Evolutionary conservation across 2,797 vertebrate genomes (phyloP).

Genomic region (Mormyrus proboscirostris): DNA sequence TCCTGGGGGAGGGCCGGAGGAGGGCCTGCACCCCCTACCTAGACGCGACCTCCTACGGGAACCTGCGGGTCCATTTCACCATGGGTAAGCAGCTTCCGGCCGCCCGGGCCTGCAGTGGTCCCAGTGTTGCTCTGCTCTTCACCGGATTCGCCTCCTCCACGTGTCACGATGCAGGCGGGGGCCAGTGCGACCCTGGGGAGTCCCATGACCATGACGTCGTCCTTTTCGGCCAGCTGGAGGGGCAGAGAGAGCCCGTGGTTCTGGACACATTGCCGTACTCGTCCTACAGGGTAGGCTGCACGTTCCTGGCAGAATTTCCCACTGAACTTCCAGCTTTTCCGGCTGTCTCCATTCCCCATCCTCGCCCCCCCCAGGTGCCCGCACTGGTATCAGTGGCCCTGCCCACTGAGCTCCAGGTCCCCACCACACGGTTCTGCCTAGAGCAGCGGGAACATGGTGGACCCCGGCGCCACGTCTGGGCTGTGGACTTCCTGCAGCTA

Average conservation of each 20-base stretch:
- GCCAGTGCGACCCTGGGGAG: constrained; percentile 81
- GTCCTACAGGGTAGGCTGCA: constrained; percentile 78
- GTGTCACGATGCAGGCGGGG: constrained; percentile 66
- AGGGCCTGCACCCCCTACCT: constrained; percentile 87
- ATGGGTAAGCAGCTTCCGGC: constrained; percentile 64
- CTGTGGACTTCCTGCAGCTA: constrained; percentile 88
- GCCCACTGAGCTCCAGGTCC: constrained; percentile 81
- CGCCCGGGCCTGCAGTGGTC: not conserved
- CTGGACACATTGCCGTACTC: constrained; percentile 83
- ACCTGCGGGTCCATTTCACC: constrained; percentile 86
- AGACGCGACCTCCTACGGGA: constrained; percentile 85
- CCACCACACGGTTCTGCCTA: constrained; percentile 86
- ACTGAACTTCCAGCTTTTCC: not conserved
- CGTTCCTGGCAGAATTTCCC: not conserved
- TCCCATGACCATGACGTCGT: constrained; percentile 81
- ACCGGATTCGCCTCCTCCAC: not conserved
- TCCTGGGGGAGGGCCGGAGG: constrained; percentile 80
- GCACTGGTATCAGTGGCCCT: constrained; percentile 83
- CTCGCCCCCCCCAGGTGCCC: constrained; percentile 59
- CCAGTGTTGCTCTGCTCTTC: not conserved
- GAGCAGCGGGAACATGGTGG: constrained; percentile 83
- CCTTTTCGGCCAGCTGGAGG: constrained; percentile 78
- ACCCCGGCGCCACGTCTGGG: constrained; percentile 78
- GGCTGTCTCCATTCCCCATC: not conserved
- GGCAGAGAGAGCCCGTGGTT: constrained; percentile 71